A percentile compares a stretch with the other conserved stretches of the same genome.
Conservation (phyloP, 1,140 invertebrate species). For the Temnothorax curvispinosus region DNA sequence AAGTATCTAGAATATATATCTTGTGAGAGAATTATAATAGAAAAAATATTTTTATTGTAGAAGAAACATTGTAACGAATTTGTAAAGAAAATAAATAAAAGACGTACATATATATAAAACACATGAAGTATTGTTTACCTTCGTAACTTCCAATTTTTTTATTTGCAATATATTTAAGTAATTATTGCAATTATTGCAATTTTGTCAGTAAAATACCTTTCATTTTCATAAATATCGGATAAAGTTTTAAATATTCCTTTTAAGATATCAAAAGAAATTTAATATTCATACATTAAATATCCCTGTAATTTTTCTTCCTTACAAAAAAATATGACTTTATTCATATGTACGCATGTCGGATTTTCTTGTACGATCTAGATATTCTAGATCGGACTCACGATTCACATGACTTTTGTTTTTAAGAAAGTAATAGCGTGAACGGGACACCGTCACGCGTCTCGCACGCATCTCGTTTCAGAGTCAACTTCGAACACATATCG, state of each 20-base stretch:
- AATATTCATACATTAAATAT: background rate
- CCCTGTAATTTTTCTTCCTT: background rate
- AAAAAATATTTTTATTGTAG: background rate
- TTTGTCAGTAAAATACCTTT: background rate
- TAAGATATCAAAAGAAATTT: background rate
- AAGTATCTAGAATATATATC: background rate
- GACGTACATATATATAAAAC: background rate
- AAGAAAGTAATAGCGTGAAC: constrained; percentile 20
- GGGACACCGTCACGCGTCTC: constrained; percentile 25
- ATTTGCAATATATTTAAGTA: background rate
- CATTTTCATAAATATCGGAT: background rate
- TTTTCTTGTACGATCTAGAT: background rate
- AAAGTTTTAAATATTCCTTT: background rate
- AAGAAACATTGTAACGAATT: background rate
- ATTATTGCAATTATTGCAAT: background rate
- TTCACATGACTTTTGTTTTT: constrained; percentile 11
- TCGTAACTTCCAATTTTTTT: background rate
- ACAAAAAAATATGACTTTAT: background rate
- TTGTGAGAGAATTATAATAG: background rate
- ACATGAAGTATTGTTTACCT: background rate
- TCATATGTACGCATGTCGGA: background rate
- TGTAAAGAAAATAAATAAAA: background rate
- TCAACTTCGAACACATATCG: constrained; percentile 4
- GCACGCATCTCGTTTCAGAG: constrained; percentile 34
- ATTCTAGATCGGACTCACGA: background rate